Conservation (phyloP, 2,113 vertebrate genomes). For the Thunnus thynnus region DNA sequence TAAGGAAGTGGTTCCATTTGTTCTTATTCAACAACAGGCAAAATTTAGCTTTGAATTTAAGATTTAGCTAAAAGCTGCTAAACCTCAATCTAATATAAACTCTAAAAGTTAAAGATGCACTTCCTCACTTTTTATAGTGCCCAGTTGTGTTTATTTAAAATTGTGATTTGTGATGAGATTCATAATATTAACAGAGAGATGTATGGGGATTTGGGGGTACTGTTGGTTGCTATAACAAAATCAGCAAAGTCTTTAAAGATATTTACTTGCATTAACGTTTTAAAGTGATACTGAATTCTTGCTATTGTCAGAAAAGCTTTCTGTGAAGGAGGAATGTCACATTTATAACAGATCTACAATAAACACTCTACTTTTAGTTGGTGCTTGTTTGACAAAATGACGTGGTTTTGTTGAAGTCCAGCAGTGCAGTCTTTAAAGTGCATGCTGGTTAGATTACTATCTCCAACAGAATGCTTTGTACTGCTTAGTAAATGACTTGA, state of each 20-base stretch:
- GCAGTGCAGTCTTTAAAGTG: constrained; percentile 1
- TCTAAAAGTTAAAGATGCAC: background rate
- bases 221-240: no score
- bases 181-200: background rate
- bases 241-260: no score
- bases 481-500: background rate
- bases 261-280: background rate
- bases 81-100: no score
- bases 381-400: constrained; percentile 11
- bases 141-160: background rate
- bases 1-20: no score
- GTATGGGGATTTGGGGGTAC: background rate
- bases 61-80: no score
- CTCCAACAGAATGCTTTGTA: background rate
- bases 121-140: background rate
- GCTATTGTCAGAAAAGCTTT: background rate
- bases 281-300: background rate
- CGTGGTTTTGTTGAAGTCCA: constrained; percentile 6
- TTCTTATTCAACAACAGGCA: no score
- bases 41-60: no score
- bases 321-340: background rate
- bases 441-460: constrained; percentile 18
- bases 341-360: background rate
- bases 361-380: constrained; percentile 7
- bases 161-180: background rate